These are phyloP conservation scores for Syrphus vitripennis DNA, from an alignment of 2,888 invertebrate genomes.

Conservation along the genomic window DNA sequence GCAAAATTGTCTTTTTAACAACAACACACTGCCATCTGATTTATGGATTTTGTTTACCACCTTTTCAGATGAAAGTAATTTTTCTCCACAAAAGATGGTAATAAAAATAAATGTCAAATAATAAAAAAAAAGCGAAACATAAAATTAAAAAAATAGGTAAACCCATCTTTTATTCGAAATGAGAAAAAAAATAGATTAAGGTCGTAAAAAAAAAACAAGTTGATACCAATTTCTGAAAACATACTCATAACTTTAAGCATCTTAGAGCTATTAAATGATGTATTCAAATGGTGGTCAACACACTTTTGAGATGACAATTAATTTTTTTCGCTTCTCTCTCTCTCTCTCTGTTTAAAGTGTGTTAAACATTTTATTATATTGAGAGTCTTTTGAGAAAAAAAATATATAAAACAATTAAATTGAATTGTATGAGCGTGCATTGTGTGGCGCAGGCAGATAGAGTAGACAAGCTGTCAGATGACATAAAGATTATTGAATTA, in stretches of 20 bases:
- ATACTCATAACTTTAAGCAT: constrained; percentile 32
- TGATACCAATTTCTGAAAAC: not conserved
- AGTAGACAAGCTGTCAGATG: constrained; percentile 63
- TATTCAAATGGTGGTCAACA: constrained; percentile 34
- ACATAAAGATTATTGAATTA: constrained; percentile 63
- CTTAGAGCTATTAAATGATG: constrained; percentile 15
- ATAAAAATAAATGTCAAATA: constrained; percentile 44
- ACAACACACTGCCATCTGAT: not conserved
- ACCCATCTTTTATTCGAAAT: not conserved
- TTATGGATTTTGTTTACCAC: constrained; percentile 50
- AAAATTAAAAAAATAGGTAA: constrained; percentile 7
- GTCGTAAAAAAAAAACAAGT: not conserved
- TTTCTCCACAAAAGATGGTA: constrained; percentile 39
- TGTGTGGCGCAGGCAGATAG: constrained; percentile 8
- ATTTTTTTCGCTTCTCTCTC: not conserved
- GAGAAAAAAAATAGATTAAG: not conserved
- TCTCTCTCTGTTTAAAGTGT: no score
- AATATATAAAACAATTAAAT: constrained; percentile 28
- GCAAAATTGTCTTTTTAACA: not conserved
- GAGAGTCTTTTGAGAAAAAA: not conserved
- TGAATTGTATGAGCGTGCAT: constrained; percentile 20
- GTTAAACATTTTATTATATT: no score
- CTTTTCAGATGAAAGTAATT: constrained; percentile 35
- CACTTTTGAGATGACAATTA: constrained; percentile 9
- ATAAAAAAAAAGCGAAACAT: not conserved